Conservation (phyloP, 2,113 vertebrate species). For the Bombycilla garrulus region DNA sequence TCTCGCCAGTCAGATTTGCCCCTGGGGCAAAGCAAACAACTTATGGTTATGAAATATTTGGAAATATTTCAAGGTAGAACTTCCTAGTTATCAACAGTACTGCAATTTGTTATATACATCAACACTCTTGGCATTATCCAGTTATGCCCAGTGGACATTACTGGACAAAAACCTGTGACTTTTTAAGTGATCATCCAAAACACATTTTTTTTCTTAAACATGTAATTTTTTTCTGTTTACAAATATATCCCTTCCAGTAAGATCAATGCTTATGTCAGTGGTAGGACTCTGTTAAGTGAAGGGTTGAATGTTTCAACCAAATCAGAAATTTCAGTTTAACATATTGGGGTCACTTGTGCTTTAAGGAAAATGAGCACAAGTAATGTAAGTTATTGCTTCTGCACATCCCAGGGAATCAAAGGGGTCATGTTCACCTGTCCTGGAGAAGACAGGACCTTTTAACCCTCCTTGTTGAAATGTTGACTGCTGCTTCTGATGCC, state of each 20-base stretch:
- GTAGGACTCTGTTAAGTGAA: not conserved
- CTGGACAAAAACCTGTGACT: not conserved
- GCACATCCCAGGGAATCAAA: not conserved
- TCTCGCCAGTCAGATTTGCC: not conserved
- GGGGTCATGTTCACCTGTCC: not conserved
- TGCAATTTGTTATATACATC: not conserved
- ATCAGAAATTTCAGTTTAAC: not conserved
- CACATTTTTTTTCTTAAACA: not conserved
- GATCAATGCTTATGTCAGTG: not conserved
- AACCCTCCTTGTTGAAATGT: not conserved
- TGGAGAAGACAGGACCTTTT: not conserved
- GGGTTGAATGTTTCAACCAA: not conserved
- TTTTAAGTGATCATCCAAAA: not conserved
- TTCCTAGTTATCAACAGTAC: not conserved
- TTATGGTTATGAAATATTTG: not conserved
- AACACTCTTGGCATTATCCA: not conserved
- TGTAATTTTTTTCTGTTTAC: not conserved
- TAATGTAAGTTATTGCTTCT: not conserved
- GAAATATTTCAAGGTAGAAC: not conserved
- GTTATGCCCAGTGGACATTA: not conserved
- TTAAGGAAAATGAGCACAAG: not conserved
- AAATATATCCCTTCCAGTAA: not conserved
- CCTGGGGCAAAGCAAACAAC: not conserved
- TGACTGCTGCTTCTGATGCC: not conserved
- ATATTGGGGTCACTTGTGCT: not conserved